A percentile compares a stretch with the other conserved stretches of the same genome.
phyloP scores from a whole-genome alignment of 2,797 vertebrate genomes.

The Morelia viridis region DNA sequence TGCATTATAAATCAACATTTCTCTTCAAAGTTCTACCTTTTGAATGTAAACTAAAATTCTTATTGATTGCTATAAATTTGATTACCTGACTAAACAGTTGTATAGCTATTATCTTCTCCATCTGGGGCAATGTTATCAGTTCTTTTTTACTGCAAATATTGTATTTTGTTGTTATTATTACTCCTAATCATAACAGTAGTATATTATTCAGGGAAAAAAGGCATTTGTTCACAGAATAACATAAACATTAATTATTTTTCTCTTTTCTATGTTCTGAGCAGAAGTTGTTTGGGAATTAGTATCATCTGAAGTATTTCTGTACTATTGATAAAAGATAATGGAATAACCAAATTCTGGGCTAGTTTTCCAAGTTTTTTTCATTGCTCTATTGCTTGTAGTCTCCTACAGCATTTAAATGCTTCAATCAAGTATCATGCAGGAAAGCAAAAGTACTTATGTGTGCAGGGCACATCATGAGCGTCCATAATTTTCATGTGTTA shows the following conservation, averaged over 20 bases:
- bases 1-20: background rate
- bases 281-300: constrained; percentile 6
- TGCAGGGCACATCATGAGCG: constrained; percentile 22
- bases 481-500: constrained; percentile 40
- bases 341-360: constrained; percentile 17
- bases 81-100: background rate
- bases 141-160: background rate
- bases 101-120: background rate
- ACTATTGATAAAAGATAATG: constrained; percentile 5
- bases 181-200: constrained; percentile 2
- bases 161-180: background rate
- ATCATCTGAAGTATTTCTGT: constrained; percentile 26
- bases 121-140: background rate
- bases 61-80: background rate
- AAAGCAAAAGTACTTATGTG: constrained; percentile 30
- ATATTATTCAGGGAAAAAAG: constrained; percentile 1
- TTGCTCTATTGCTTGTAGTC: constrained; percentile 9
- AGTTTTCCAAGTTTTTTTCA: constrained; percentile 15
- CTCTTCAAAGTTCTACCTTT: background rate
- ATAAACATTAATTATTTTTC: constrained; percentile 35
- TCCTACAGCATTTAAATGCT: constrained; percentile 29
- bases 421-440: constrained; percentile 29
- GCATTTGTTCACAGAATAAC: constrained; percentile 33
- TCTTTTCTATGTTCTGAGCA: constrained; percentile 21
- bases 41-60: background rate